Evolutionary conservation across 2,888 invertebrate species (phyloP).

Genomic region (Ornithoptera alexandrae): DNA sequence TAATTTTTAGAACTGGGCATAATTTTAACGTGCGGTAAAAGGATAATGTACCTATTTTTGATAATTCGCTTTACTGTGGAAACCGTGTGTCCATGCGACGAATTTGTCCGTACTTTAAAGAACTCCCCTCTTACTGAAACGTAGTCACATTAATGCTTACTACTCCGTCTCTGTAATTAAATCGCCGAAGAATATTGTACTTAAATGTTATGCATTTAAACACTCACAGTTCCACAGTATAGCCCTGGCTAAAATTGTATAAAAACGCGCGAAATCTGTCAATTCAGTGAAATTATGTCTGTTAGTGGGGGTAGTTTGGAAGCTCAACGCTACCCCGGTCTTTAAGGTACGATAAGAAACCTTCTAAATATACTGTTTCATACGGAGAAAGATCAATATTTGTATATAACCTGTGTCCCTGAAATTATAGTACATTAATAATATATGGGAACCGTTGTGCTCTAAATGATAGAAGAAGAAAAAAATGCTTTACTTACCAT

Average conservation of each 20-base stretch:
- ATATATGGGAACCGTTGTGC: constrained; percentile 72
- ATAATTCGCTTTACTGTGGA: constrained; percentile 63
- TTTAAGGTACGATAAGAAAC: constrained; percentile 56
- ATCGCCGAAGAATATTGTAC: constrained; percentile 19
- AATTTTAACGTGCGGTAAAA: constrained; percentile 50
- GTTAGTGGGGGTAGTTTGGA: constrained; percentile 58
- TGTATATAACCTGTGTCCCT: constrained; percentile 73
- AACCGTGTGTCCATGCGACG: constrained; percentile 37
- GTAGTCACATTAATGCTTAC: constrained; percentile 5
- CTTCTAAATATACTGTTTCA: constrained; percentile 65
- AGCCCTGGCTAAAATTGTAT: constrained; percentile 50
- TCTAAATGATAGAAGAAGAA: constrained; percentile 64
- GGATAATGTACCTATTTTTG: constrained; percentile 61
- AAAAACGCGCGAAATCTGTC: constrained; percentile 62
- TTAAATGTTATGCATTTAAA: constrained; percentile 25
- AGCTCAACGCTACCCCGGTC: constrained; percentile 54
- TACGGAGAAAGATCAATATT: constrained; percentile 58
- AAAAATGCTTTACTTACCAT: constrained; percentile 73
- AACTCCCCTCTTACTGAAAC: constrained; percentile 1
- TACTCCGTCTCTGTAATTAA: constrained; percentile 14
- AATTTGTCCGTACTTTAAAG: constrained; percentile 31
- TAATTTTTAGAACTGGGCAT: constrained; percentile 67
- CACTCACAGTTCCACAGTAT: constrained; percentile 53
- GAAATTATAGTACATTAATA: constrained; percentile 43
- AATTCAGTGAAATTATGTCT: constrained; percentile 75